A percentile compares a stretch with the other conserved stretches of the same genome.
Evolutionary conservation across 1,140 invertebrate species (phyloP).

Genomic region (Acromyrmex echinatior): DNA sequence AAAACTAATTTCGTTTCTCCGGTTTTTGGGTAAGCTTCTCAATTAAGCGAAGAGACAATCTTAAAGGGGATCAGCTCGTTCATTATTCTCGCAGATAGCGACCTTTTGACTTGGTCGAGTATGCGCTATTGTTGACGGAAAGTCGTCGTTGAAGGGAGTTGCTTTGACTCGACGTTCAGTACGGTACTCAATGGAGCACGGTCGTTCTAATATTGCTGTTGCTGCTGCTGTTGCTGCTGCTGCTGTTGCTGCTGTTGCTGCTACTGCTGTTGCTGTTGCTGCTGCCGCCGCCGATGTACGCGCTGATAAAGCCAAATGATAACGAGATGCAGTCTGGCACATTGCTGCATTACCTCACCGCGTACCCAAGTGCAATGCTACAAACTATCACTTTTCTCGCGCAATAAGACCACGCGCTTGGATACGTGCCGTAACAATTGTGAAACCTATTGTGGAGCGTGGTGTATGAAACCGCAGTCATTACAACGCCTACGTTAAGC

Average conservation of each 20-base stretch:
- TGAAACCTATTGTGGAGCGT: slow-evolving; percentile 54
- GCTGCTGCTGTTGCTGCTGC: background rate
- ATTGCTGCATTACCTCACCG: slow-evolving; percentile 25
- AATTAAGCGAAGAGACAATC: slow-evolving; percentile 9
- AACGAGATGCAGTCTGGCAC: slow-evolving; percentile 42
- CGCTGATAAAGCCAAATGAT: slow-evolving; percentile 51
- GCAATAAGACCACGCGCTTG: slow-evolving; percentile 33
- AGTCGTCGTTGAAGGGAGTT: slow-evolving; percentile 29
- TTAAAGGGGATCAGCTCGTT: slow-evolving; percentile 46
- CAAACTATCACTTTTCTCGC: slow-evolving; percentile 62
- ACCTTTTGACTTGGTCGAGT: slow-evolving; percentile 9
- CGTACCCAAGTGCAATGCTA: slow-evolving; percentile 55
- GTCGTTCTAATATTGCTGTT: background rate
- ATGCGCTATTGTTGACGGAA: slow-evolving; percentile 10
- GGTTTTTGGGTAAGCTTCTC: background rate
- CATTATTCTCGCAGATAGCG: slow-evolving; percentile 2
- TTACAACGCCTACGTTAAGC: slow-evolving; percentile 66
- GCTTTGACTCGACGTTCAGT: slow-evolving; percentile 29
- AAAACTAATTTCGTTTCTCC: background rate
- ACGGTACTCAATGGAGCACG: slow-evolving; percentile 7
- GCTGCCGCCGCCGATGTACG: background rate
- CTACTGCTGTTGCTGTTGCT: background rate
- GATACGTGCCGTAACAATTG: slow-evolving; percentile 50
- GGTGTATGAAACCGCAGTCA: slow-evolving; percentile 60
- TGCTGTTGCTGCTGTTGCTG: background rate